Conservation (phyloP, 2,113 vertebrate species). For the Bubo blakistoni region DNA sequence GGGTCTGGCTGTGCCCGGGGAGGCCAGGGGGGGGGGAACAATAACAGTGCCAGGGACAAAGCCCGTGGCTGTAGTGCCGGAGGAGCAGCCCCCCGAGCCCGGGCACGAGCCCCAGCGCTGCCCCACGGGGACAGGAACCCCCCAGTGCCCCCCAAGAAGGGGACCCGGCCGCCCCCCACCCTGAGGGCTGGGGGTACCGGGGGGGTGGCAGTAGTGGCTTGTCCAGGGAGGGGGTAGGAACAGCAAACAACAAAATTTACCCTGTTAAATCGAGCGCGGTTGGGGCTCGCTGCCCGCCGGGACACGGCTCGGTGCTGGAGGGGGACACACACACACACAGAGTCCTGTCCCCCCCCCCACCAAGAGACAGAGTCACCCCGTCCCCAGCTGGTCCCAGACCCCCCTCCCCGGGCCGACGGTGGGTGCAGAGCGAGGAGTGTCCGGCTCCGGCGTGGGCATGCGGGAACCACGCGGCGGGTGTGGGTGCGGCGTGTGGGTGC, state of each 20-base stretch:
- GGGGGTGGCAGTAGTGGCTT: background rate
- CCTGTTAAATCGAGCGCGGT: background rate
- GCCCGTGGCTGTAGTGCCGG: background rate
- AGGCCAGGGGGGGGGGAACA: background rate
- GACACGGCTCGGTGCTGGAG: background rate
- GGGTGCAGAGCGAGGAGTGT: background rate
- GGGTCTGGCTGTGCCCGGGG: background rate
- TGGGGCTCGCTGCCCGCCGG: background rate
- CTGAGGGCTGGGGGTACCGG: fast-evolving
- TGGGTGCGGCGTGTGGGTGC: background rate
- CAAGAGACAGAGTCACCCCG: background rate
- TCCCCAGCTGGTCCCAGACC: background rate
- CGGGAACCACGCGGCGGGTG: background rate
- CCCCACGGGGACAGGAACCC: background rate
- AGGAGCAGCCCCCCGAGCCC: background rate
- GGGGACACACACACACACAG: background rate
- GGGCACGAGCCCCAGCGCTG: background rate
- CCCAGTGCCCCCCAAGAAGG: background rate
- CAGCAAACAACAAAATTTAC: background rate
- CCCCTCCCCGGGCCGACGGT: background rate
- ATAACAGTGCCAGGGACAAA: background rate
- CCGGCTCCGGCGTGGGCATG: background rate
- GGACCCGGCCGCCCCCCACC: fast-evolving
- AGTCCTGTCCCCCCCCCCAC: background rate
- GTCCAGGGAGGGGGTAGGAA: background rate